Conservation (phyloP, 1,140 invertebrate species). For the Calephelis virginiensis region DNA sequence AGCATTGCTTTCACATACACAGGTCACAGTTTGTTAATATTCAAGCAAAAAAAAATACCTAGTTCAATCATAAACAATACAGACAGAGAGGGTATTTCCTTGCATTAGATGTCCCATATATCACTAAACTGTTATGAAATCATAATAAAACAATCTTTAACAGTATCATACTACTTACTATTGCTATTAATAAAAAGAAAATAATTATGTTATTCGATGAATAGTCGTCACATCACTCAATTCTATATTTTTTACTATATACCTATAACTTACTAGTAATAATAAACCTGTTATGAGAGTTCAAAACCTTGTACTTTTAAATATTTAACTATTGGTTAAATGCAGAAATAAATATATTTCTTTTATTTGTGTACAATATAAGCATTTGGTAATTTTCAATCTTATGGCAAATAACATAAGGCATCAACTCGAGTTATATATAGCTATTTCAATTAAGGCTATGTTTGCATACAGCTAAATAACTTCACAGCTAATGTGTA, state of each 20-base stretch:
- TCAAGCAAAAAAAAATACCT: too few species aligned
- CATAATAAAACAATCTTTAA: background rate
- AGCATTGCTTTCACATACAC: too few species aligned
- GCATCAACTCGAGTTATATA: background rate
- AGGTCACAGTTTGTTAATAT: too few species aligned
- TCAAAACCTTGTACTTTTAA: conserved; percentile 5
- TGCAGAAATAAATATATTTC: conserved; percentile 6
- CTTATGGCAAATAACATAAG: conserved; percentile 8
- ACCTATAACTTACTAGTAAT: conserved; percentile 12
- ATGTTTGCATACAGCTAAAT: conserved; percentile 19
- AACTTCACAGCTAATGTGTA: conserved; percentile 41
- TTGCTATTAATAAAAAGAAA: background rate
- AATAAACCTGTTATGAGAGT: conserved; percentile 13
- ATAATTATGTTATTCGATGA: background rate
- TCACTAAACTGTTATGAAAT: background rate
- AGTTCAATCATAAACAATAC: too few species aligned
- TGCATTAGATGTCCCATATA: background rate
- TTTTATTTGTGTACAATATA: background rate
- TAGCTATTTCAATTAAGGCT: conserved; percentile 7
- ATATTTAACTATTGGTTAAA: background rate
- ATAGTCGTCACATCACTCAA: conserved; percentile 6
- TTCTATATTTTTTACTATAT: background rate
- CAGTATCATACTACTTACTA: background rate
- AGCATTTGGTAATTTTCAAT: background rate
- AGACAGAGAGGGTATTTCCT: too few species aligned